phyloP scores from a whole-genome alignment of 2,113 vertebrate genomes.

The Prochilodus magdalenae region DNA sequence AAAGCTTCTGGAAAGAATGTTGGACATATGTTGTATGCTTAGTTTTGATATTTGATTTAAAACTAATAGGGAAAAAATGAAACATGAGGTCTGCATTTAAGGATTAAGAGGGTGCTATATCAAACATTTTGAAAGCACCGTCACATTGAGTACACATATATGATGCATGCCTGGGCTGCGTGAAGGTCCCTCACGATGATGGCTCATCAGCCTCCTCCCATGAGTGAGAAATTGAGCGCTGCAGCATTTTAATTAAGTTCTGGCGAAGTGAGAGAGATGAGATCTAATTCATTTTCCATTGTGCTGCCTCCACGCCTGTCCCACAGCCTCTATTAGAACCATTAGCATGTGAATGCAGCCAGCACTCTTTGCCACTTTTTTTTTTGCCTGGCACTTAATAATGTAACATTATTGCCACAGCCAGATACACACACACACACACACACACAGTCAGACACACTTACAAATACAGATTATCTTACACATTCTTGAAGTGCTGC shows the following conservation, averaged over 20 bases:
- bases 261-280: background rate
- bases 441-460: too few relatives aligned
- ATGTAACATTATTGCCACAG: slow-evolving; percentile 5
- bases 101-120: too few relatives aligned
- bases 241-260: slow-evolving; percentile 38
- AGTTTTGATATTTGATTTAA: too few relatives aligned
- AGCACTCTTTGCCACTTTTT: background rate
- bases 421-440: background rate
- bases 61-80: too few relatives aligned
- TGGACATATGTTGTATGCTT: too few relatives aligned
- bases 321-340: slow-evolving; percentile 10
- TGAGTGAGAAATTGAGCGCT: background rate
- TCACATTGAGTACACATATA: background rate
- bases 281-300: slow-evolving; percentile 4
- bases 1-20: too few relatives aligned
- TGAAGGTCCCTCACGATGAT: background rate
- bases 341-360: slow-evolving; percentile 11
- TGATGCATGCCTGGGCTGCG: background rate
- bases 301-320: background rate
- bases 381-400: slow-evolving; percentile 20
- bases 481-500: background rate
- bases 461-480: background rate
- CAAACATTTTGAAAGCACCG: background rate
- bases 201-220: background rate
- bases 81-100: too few relatives aligned